Percentiles rank a stretch among this genome's conserved stretches.
These are phyloP conservation scores for Mustelus asterias DNA, from an alignment of 2,113 vertebrate genomes.

Conservation along the genomic window DNA sequence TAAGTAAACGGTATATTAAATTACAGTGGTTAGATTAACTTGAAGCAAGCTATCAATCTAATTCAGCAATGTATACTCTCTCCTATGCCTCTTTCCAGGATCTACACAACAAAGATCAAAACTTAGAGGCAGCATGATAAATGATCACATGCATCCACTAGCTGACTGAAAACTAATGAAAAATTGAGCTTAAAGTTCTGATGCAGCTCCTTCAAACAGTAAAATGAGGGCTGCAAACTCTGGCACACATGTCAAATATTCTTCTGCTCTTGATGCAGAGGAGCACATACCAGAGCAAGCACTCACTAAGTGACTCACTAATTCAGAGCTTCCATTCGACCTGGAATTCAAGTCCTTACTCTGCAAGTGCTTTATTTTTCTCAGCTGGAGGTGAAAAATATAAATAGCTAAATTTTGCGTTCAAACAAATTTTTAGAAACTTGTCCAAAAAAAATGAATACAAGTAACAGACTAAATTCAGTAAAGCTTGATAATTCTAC, in stretches of 20 bases:
- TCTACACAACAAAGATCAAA: background rate
- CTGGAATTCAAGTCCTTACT: background rate
- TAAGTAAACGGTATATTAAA: background rate
- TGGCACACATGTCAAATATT: background rate
- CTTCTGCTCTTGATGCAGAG: background rate
- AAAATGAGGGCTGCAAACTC: background rate
- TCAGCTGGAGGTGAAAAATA: background rate
- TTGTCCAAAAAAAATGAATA: background rate
- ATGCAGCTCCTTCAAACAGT: background rate
- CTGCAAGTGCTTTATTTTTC: background rate
- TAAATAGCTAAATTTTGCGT: background rate
- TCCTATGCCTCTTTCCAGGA: background rate
- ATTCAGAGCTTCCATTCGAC: slow-evolving; percentile 24
- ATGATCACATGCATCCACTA: background rate
- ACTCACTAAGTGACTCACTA: background rate
- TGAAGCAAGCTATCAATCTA: background rate
- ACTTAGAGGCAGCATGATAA: background rate
- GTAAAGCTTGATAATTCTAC: slow-evolving; percentile 10
- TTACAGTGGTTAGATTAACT: background rate
- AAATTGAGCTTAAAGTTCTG: background rate
- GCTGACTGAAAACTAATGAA: background rate
- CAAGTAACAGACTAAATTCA: background rate
- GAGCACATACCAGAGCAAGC: background rate
- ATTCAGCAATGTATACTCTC: background rate
- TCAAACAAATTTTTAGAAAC: background rate